Conservation (phyloP, 1,140 invertebrate species). For the Caenorhabditis tropicalis region DNA sequence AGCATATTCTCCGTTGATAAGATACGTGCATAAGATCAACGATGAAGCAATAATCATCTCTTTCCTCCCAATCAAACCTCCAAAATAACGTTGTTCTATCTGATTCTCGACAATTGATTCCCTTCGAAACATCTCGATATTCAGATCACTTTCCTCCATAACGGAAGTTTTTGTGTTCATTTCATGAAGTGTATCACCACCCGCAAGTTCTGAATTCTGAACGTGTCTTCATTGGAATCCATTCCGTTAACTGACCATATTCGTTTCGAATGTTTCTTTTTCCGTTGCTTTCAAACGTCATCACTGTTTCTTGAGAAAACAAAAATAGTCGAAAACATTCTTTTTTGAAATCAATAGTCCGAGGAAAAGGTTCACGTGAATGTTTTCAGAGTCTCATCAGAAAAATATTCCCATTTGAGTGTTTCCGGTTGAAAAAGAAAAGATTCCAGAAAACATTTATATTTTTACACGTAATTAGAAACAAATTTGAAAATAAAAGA, state of each 20-base stretch:
- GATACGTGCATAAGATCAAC: background rate
- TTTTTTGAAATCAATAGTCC: background rate
- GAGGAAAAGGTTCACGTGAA: too few relatives aligned
- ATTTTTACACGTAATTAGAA: too few relatives aligned
- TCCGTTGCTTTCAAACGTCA: background rate
- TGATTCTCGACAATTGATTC: background rate
- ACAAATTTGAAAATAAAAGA: background rate
- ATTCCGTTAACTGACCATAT: background rate
- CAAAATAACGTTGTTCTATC: background rate
- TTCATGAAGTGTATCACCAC: background rate
- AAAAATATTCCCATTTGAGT: too few relatives aligned
- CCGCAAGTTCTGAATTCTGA: constrained; percentile 3
- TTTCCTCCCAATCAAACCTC: background rate
- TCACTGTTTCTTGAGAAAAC: background rate
- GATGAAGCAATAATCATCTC: background rate
- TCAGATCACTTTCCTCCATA: background rate
- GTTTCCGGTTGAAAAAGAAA: too few relatives aligned
- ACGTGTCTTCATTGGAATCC: too few relatives aligned
- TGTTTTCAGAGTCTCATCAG: too few relatives aligned
- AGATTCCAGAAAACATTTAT: too few relatives aligned
- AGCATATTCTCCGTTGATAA: constrained; percentile 12
- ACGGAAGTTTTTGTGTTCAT: background rate
- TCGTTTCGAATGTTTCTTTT: background rate
- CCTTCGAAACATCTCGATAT: background rate
- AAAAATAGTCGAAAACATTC: background rate